These are phyloP conservation scores for Potorous gilbertii DNA, from an alignment of 2,797 vertebrate species.

Conservation along the genomic window DNA sequence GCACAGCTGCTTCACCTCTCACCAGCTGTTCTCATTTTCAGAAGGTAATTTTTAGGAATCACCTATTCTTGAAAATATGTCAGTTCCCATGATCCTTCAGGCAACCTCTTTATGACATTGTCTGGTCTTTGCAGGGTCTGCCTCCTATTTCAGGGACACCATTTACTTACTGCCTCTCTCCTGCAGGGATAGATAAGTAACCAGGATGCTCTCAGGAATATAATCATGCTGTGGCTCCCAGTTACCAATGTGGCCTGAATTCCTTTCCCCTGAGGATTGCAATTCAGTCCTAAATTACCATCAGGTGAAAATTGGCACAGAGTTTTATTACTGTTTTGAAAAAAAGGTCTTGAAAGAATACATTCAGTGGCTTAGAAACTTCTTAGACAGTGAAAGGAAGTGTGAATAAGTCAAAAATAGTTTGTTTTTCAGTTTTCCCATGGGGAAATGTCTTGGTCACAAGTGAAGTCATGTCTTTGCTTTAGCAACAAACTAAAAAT, in stretches of 20 bases:
- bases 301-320: neutral
- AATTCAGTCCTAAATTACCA: slow-evolving; percentile 10
- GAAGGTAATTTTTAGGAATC: slow-evolving; percentile 50
- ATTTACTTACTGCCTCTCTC: neutral
- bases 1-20: neutral
- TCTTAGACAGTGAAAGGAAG: slow-evolving; percentile 56
- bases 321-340: slow-evolving; percentile 21
- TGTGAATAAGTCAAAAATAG: slow-evolving; percentile 60
- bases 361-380: slow-evolving; percentile 52
- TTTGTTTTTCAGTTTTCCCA: slow-evolving; percentile 48
- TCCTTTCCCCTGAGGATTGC: neutral
- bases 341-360: slow-evolving; percentile 38
- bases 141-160: neutral
- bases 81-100: neutral
- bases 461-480: slow-evolving; percentile 54
- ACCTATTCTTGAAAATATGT: neutral
- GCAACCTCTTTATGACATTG: neutral
- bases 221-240: neutral
- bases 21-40: slow-evolving; percentile 22
- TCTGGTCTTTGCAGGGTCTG: neutral
- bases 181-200: neutral
- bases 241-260: neutral
- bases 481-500: slow-evolving; percentile 61
- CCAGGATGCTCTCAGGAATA: neutral
- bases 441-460: slow-evolving; percentile 46